Evolutionary conservation across 2,888 invertebrate genomes (phyloP), one percentile per base, ranked within the genome.

Genomic region (Hypercompe scribonia): DNA sequence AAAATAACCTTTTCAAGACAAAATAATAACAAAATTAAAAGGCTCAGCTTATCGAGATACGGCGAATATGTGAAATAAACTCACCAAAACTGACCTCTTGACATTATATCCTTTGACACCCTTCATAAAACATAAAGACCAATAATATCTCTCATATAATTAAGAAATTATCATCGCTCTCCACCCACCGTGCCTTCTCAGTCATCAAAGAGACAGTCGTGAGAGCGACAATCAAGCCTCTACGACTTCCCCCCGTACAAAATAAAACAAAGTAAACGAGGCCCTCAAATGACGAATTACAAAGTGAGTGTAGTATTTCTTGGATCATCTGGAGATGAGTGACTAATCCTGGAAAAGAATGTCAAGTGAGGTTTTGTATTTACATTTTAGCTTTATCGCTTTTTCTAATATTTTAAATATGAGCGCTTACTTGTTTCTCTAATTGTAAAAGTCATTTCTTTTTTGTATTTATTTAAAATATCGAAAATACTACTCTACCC

Each of bases 181-280:
- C 11, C 33, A 46, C 70, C 75, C 28, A 34, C 2, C 67, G 54
- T 61, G 66, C 68, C 63, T 68, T 71, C 39, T 46, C 72, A 74
- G 78, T 58, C 76, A 67, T 64, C 64, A 61, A 69, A 78, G 73
- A 79, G 78, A 71, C 78, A 78, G 71, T 74, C 83, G 83, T 84
- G 80, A 82, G 83, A 76, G 75, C 79, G 81, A 84, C 86, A 85
- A 87, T 88, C 85, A 84, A 85, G 70, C 77, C 75, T 87, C 87
- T 87, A 86, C 80, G 80, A 81, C 80, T 70, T 71, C 76, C 78
- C 81, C 69, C 72, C 75, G 76, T 42, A 75, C 69, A 69, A 87
- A 86, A 89, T 90, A 88, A 90, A 90, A 90, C 90, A 89, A 89
- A 85, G 82, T 78, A 84, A 89, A 89, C 86, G 89, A 85, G 78